These are phyloP conservation scores for Platichthys stellatus DNA, from an alignment of 2,113 vertebrate species.

Conservation along the genomic window DNA sequence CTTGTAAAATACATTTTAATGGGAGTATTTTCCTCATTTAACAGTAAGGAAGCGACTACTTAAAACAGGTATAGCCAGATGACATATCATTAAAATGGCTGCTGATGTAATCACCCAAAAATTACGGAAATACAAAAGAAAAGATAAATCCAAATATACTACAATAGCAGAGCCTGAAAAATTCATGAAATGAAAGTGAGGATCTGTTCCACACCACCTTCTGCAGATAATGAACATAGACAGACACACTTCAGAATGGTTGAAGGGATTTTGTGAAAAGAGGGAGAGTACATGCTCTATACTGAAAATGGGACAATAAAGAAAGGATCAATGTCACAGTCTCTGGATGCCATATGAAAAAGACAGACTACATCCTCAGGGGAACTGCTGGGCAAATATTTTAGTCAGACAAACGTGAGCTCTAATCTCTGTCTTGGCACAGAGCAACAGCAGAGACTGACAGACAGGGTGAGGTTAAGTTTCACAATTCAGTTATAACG, in stretches of 20 bases:
- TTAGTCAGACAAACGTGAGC: conserved; percentile 10
- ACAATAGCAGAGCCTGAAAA: not conserved
- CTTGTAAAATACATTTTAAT: not conserved
- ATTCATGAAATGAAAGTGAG: not conserved
- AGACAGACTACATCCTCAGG: conserved; percentile 23
- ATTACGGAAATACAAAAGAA: not conserved
- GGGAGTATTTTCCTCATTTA: not conserved
- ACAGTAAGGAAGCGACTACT: not conserved
- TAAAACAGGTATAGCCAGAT: not conserved
- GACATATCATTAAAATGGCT: not conserved
- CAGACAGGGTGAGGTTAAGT: conserved; percentile 44
- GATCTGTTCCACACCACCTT: not conserved
- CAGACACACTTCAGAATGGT: not conserved
- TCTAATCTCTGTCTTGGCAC: conserved; percentile 8
- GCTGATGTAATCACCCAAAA: not conserved
- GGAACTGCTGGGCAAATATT: conserved; percentile 27
- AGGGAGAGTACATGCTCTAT: too few species aligned
- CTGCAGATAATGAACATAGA: not conserved
- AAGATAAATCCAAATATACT: not conserved
- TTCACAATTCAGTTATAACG: conserved; percentile 45
- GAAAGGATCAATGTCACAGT: conserved; percentile 22
- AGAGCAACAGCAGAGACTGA: conserved; percentile 13
- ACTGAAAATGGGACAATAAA: conserved; percentile 10
- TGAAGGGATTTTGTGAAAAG: not conserved
- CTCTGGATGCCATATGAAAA: conserved; percentile 14